Percentiles rank a stretch among this genome's conserved stretches.
These are phyloP conservation scores for Cheilosia pagana DNA, from an alignment of 2,888 invertebrate species.

Conservation along the genomic window DNA sequence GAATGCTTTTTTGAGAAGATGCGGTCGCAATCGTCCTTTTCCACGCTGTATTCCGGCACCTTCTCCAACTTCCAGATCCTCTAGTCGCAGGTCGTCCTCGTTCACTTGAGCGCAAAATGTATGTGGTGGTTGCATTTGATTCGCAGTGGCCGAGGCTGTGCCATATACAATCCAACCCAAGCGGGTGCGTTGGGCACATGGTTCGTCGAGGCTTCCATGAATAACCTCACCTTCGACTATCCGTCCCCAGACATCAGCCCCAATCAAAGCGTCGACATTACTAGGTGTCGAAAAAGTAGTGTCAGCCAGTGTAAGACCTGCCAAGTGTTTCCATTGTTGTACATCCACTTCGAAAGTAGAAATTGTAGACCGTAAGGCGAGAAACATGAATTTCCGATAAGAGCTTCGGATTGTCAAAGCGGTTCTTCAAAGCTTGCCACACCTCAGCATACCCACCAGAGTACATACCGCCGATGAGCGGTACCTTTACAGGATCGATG, in stretches of 20 bases:
- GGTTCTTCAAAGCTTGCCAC: slow-evolving; percentile 29
- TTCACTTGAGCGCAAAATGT: neutral
- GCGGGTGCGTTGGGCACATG: slow-evolving; percentile 36
- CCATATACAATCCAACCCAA: slow-evolving; percentile 60
- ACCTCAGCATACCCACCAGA: slow-evolving; percentile 41
- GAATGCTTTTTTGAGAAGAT: no score
- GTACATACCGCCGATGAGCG: slow-evolving; percentile 40
- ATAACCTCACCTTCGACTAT: slow-evolving; percentile 24
- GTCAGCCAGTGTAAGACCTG: neutral
- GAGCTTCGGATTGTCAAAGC: slow-evolving; percentile 46
- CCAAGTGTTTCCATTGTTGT: slow-evolving; percentile 25
- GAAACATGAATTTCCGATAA: slow-evolving; percentile 55
- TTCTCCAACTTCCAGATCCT: slow-evolving; percentile 49
- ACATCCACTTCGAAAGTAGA: neutral
- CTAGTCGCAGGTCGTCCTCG: slow-evolving; percentile 20
- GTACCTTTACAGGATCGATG: slow-evolving; percentile 11
- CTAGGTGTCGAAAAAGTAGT: slow-evolving; percentile 8
- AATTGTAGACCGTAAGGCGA: neutral
- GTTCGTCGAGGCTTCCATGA: slow-evolving; percentile 21
- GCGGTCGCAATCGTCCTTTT: no score
- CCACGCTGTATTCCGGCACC: no score
- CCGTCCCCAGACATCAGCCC: slow-evolving; percentile 21
- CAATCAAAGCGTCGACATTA: slow-evolving; percentile 8
- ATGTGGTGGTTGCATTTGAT: neutral
- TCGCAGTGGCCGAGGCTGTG: slow-evolving; percentile 17